A percentile compares a stretch with the other conserved stretches of the same genome.
Evolutionary conservation across 37 sponge, comb jelly and placozoan species (phyloP).

Genomic region (Hexactinellida sp.): DNA sequence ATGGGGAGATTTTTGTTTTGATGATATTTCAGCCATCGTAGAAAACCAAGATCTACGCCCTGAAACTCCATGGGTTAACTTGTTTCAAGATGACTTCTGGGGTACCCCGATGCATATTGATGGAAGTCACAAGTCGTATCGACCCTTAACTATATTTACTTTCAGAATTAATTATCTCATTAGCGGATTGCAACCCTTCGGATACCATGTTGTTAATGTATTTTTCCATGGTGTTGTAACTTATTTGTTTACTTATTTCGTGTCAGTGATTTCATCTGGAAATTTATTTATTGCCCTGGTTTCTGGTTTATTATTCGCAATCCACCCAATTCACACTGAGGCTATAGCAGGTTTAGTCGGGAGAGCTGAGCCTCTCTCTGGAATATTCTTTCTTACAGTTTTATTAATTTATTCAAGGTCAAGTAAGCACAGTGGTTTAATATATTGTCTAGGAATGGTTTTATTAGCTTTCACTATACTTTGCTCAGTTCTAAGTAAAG

Average conservation of each 20-base stretch:
- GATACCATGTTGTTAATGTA: conserved; percentile 81
- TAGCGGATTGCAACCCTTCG: conserved; percentile 57
- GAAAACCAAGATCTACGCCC: conserved; percentile 60
- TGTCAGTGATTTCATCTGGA: not conserved
- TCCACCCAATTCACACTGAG: conserved; percentile 35
- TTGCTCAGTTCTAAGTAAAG: conserved; percentile 63
- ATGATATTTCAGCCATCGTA: conserved; percentile 62
- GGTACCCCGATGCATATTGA: conserved; percentile 72
- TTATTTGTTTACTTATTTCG: conserved; percentile 40
- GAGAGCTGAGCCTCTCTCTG: conserved; percentile 68
- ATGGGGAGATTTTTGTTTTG: conserved; percentile 63
- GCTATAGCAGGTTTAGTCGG: conserved; percentile 84
- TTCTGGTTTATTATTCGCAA: conserved; percentile 23
- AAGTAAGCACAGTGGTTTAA: not conserved
- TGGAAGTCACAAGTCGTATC: conserved; percentile 86
- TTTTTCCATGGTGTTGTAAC: conserved; percentile 61
- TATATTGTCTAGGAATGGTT: not conserved
- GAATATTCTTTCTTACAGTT: conserved; percentile 49
- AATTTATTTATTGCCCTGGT: not conserved
- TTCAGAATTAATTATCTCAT: conserved; percentile 76
- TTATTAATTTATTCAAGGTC: conserved; percentile 37
- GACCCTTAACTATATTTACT: conserved; percentile 69
- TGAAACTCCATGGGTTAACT: conserved; percentile 42
- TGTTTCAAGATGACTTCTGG: conserved; percentile 83
- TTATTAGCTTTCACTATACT: conserved; percentile 19